Percentiles rank a stretch among this genome's conserved stretches.
Conservation (phyloP, 2,888 invertebrate species). For the Lycia hirtaria region DNA sequence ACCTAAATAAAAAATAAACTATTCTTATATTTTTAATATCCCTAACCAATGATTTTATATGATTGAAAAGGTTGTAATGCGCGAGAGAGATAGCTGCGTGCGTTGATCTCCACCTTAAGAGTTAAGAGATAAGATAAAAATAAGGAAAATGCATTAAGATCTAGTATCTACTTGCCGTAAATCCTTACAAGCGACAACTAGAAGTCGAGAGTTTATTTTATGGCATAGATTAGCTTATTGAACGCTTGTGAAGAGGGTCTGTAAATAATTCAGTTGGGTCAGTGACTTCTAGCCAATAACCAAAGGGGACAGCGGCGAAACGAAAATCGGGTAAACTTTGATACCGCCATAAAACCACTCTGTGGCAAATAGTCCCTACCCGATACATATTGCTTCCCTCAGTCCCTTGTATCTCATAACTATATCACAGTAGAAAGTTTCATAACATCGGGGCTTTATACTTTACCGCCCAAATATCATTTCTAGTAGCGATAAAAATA, state of each 20-base stretch:
- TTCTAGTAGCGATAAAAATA: too few species aligned
- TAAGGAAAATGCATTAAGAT: too few species aligned
- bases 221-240: not conserved
- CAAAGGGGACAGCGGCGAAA: slow-evolving; percentile 5
- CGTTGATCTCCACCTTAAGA: too few species aligned
- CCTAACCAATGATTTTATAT: too few species aligned
- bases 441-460: not conserved
- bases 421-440: slow-evolving; percentile 9
- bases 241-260: not conserved
- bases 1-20: too few species aligned
- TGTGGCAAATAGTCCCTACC: slow-evolving; percentile 12
- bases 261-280: not conserved
- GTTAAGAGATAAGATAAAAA: too few species aligned
- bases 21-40: too few species aligned
- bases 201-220: too few species aligned
- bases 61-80: too few species aligned
- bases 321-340: slow-evolving; percentile 6
- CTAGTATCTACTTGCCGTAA: too few species aligned
- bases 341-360: slow-evolving; percentile 9
- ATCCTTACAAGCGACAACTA: too few species aligned
- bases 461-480: slow-evolving; percentile 11
- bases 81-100: too few species aligned
- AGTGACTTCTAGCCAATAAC: not conserved
- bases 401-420: slow-evolving; percentile 10
- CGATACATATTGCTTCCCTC: slow-evolving; percentile 11